Conservation (phyloP, 1,140 invertebrate species). For the Copidosoma floridanum region DNA sequence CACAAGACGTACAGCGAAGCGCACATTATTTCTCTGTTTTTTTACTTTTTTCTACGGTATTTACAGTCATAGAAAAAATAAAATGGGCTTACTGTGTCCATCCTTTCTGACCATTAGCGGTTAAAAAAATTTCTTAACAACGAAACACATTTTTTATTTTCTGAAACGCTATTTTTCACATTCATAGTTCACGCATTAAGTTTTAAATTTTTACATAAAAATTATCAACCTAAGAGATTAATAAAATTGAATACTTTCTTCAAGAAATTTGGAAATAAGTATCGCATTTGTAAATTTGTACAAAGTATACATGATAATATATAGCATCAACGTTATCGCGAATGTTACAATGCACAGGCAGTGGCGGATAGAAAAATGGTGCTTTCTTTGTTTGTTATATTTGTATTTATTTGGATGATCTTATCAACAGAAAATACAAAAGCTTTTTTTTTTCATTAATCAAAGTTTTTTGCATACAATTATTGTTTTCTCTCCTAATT, state of each 20-base stretch:
- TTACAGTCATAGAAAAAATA: conserved; percentile 25
- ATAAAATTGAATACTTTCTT: neutral
- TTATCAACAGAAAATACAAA: conserved; percentile 14
- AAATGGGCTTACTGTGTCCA: conserved; percentile 11
- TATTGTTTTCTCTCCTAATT: neutral
- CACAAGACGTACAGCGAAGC: conserved; percentile 23
- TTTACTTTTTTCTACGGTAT: conserved; percentile 11
- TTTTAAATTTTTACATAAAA: conserved; percentile 4
- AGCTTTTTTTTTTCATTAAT: no score
- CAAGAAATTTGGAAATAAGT: conserved; percentile 7
- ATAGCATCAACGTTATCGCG: conserved; percentile 2
- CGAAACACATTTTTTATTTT: no score
- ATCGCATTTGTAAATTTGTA: conserved; percentile 13
- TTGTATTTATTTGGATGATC: neutral
- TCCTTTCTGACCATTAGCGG: conserved; percentile 19
- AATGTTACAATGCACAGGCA: conserved; percentile 15
- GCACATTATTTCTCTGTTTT: conserved; percentile 7
- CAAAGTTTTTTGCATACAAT: no score
- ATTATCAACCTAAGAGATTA: conserved; percentile 7
- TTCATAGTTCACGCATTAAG: no score
- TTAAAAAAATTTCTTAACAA: conserved; percentile 5
- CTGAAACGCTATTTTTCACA: neutral
- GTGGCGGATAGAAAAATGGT: conserved; percentile 17
- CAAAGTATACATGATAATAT: conserved; percentile 6
- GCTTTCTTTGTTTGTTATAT: neutral